These are phyloP conservation scores for Lutra lutra DNA, from an alignment of 2,797 vertebrate species.

Conservation along the genomic window DNA sequence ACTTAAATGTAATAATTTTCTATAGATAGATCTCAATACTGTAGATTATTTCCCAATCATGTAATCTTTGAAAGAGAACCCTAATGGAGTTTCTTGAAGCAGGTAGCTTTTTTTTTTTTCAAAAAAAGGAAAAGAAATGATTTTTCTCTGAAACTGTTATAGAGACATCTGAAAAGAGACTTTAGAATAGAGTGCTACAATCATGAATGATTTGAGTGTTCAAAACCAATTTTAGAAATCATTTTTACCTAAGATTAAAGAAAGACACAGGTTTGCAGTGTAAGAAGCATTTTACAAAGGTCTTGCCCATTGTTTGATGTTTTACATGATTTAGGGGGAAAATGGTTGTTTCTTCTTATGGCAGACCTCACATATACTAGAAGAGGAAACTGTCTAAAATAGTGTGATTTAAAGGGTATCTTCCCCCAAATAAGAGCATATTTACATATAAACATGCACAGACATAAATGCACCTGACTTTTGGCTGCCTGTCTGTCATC, in stretches of 20 bases:
- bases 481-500: background rate
- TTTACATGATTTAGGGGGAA: slow-evolving; percentile 37
- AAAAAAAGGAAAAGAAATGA: background rate
- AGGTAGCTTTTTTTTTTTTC: background rate
- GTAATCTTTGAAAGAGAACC: slow-evolving; percentile 36
- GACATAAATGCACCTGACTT: background rate
- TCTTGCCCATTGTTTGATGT: background rate
- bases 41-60: background rate
- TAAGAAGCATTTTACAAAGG: slow-evolving; percentile 40
- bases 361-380: background rate
- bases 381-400: background rate
- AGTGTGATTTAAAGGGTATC: background rate
- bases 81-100: background rate
- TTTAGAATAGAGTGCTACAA: background rate
- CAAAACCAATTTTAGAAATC: slow-evolving; percentile 55
- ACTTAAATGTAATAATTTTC: background rate
- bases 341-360: background rate
- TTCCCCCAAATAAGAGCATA: background rate
- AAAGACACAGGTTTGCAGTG: background rate
- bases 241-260: slow-evolving; percentile 46
- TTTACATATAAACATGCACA: background rate
- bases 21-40: background rate
- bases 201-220: background rate
- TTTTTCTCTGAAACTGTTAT: slow-evolving; percentile 10
- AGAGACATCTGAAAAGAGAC: background rate